These are phyloP conservation scores for Ditylenchus dipsaci DNA, from an alignment of 1,140 invertebrate species.

Conservation along the genomic window DNA sequence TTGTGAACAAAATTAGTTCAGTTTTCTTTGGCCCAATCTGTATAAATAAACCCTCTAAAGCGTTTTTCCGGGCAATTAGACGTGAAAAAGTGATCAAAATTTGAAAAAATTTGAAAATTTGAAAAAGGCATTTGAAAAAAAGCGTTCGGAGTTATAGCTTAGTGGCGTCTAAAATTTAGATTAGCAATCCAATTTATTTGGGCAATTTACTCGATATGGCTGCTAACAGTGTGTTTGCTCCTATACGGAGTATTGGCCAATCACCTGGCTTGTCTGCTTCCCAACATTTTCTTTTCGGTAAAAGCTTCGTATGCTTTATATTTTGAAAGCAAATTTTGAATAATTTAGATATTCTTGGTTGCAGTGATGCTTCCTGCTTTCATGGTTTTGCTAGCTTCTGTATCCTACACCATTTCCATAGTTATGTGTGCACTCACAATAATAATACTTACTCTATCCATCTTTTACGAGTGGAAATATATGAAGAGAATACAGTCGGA, in stretches of 20 bases:
- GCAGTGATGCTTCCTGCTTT: conserved; percentile 8
- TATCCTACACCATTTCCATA: conserved; percentile 11
- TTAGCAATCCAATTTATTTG: background rate
- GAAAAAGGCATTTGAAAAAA: too few species aligned
- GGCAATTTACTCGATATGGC: conserved; percentile 4
- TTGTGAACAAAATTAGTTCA: too few species aligned
- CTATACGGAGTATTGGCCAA: conserved; percentile 19
- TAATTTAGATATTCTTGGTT: conserved; percentile 1
- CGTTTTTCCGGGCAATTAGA: too few species aligned
- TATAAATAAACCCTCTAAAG: too few species aligned
- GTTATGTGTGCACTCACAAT: conserved; percentile 3
- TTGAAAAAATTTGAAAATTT: too few species aligned
- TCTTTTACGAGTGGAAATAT: conserved; percentile 11
- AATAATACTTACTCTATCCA: background rate
- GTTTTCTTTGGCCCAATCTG: too few species aligned
- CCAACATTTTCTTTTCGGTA: conserved; percentile 12
- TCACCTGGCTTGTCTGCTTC: conserved; percentile 16
- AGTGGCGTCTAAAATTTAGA: background rate
- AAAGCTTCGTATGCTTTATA: conserved; percentile 1
- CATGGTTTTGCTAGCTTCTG: background rate
- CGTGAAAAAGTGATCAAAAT: too few species aligned
- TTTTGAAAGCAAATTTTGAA: background rate
- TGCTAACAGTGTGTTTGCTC: conserved; percentile 1
- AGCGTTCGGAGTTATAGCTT: too few species aligned
- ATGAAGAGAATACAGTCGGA: conserved; percentile 3